Percentiles rank a stretch among this genome's conserved stretches.
Evolutionary conservation across 2,888 invertebrate species (phyloP).

Genomic region (Hyles lineata): DNA sequence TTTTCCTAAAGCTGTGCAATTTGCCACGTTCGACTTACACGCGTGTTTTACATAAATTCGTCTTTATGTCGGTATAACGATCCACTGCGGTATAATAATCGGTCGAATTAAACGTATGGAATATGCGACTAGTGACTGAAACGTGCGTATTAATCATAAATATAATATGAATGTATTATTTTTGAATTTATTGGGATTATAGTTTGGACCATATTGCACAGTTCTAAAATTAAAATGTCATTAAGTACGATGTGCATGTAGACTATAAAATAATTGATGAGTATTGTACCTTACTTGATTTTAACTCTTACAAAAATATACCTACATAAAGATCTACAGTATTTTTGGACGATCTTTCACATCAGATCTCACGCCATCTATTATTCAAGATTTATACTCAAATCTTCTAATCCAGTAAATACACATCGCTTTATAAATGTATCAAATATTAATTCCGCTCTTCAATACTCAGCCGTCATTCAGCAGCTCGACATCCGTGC

Average conservation of each 20-base stretch:
- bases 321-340: too few species aligned
- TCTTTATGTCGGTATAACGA: not conserved
- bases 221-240: too few species aligned
- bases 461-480: slow-evolving; percentile 1
- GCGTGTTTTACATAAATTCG: not conserved
- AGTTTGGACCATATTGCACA: too few species aligned
- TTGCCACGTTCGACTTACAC: not conserved
- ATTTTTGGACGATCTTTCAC: too few species aligned
- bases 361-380: not conserved
- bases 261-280: too few species aligned
- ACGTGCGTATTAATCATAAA: too few species aligned
- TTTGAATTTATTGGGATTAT: too few species aligned
- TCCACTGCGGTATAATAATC: not conserved
- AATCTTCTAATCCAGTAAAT: not conserved
- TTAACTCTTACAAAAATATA: too few species aligned
- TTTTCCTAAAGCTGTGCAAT: slow-evolving; percentile 4
- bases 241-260: too few species aligned
- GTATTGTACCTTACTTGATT: too few species aligned
- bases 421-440: slow-evolving; percentile 1
- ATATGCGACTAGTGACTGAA: not conserved
- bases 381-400: not conserved
- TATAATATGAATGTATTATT: too few species aligned
- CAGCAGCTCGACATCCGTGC: slow-evolving; percentile 16
- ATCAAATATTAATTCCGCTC: slow-evolving; percentile 12
- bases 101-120: not conserved